phyloP scores from a whole-genome alignment of 2,113 vertebrate genomes.

The Caracal caracal region DNA sequence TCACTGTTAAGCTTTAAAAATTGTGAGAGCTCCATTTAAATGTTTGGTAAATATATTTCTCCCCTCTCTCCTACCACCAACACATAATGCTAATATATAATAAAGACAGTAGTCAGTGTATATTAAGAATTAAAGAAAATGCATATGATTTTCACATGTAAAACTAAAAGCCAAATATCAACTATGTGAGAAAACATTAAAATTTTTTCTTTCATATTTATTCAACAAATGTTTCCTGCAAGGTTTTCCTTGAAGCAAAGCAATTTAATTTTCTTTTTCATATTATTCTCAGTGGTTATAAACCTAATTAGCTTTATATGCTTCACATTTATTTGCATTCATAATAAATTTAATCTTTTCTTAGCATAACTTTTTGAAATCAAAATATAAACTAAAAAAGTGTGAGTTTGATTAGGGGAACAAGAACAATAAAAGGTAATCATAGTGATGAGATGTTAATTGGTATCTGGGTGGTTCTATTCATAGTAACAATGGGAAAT shows the following conservation, averaged over 20 bases:
- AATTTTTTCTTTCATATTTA: constrained; percentile 81
- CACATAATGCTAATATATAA: not conserved
- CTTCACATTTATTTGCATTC: constrained; percentile 85
- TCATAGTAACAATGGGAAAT: constrained; percentile 84
- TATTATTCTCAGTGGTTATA: constrained; percentile 85
- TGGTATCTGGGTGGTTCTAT: constrained; percentile 85
- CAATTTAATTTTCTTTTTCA: constrained; percentile 87
- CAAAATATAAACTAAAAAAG: constrained; percentile 84
- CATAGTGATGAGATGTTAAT: constrained; percentile 86
- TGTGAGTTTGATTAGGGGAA: constrained; percentile 86
- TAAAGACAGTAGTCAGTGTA: constrained; percentile 42
- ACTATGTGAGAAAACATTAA: constrained; percentile 72
- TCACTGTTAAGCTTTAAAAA: constrained; percentile 20
- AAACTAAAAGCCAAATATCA: constrained; percentile 75
- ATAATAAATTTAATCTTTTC: constrained; percentile 84
- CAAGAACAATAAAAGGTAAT: constrained; percentile 85
- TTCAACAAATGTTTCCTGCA: constrained; percentile 85
- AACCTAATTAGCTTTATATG: constrained; percentile 86
- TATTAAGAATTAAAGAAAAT: constrained; percentile 68
- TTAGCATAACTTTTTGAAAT: constrained; percentile 85
- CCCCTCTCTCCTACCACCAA: not conserved
- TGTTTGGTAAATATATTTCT: constrained; percentile 58
- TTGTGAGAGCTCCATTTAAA: not conserved
- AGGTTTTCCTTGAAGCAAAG: constrained; percentile 84
- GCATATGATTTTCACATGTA: constrained; percentile 70